Base-by-base conservation (phyloP, 2,888 invertebrate species). In the Drosophila subquinaria region DNA sequence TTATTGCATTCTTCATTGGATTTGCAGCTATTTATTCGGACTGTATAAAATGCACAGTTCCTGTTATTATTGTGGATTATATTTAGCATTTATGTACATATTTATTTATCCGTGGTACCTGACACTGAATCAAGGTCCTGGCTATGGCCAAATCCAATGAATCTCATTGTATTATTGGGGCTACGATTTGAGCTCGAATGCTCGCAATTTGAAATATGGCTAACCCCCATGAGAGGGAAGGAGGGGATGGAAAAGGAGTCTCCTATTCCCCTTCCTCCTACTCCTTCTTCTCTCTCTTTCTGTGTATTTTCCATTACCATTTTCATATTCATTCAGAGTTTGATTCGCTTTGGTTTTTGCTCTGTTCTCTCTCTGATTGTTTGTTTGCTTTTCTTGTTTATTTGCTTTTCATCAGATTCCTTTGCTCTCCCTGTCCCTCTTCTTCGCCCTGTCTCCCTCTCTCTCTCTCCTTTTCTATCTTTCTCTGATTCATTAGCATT, bases 401-500 rank as follows among this genome's bases (percentile, higher is more conserved):
- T 76, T 70, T 70, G 56, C 66, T 82, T 82, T 88, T 76, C 88
- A 82, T 76, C 85, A 84, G 79, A 82, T 84, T 82, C 66, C 52
- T 56, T 60, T 42, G 67, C 63, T 51, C 30, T 30, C 48, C 35
- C 30, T 48, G 30, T 53, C 20, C 63, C 15, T 42, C 13, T 15
- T 15, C 11, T 6, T 20, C 42, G 5, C 20, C n/a, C 27, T 20
- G 17, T 45, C 48, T 47, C 33, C 63, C 38, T 15, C 50, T 23
- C 35, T 35, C 20, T 20, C 8, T 20, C 11, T 17, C 9, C n/a
- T 13, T 23, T n/a, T 48, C 38, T 36, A 6, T 11, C 47, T 57
- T 45, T 35, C 5, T 57, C 42, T 61, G 73, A 79, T 85, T 86
- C 88, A 88, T 88, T 89, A 88, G 77, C 81, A 89, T 90, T 89